Percentiles rank a stretch among this genome's conserved stretches.
These are phyloP conservation scores for Esox lucius DNA, from an alignment of 2,797 vertebrate genomes.

Conservation along the genomic window DNA sequence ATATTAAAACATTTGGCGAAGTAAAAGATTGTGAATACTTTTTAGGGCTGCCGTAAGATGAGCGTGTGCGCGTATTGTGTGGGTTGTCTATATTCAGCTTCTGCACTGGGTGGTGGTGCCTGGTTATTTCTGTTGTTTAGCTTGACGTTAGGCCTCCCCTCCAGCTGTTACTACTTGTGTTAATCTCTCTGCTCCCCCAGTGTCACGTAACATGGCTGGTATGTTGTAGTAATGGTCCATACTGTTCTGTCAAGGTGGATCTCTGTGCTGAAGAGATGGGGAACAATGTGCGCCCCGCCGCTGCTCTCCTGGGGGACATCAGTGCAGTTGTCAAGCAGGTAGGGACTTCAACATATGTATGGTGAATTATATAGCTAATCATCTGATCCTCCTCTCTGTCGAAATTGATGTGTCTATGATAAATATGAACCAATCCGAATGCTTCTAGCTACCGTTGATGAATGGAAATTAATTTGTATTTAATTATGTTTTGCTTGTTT, in stretches of 20 bases:
- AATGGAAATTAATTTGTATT: not conserved
- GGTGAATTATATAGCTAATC: too few relatives aligned
- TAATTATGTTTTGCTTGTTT: not conserved
- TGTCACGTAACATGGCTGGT: not conserved
- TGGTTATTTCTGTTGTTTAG: not conserved
- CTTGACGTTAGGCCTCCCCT: not conserved
- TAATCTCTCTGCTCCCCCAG: not conserved
- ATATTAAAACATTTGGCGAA: too few relatives aligned
- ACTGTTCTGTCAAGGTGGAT: conserved; percentile 79
- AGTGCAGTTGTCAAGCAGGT: conserved; percentile 63
- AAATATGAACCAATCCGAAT: too few relatives aligned
- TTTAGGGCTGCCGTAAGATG: too few relatives aligned
- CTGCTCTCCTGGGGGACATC: conserved; percentile 87
- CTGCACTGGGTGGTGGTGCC: not conserved
- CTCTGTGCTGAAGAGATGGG: conserved; percentile 95
- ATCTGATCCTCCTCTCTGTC: too few relatives aligned
- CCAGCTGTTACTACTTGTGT: not conserved
- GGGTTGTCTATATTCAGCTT: not conserved
- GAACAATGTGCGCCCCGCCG: conserved; percentile 89
- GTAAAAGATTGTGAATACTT: too few relatives aligned
- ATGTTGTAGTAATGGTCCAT: not conserved
- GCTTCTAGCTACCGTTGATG: too few relatives aligned
- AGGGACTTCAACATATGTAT: not conserved
- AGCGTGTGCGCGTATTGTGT: not conserved
- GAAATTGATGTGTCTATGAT: too few relatives aligned